Base-by-base conservation (phyloP, 2,888 invertebrate genomes). In the Tenthredo mesomela region DNA sequence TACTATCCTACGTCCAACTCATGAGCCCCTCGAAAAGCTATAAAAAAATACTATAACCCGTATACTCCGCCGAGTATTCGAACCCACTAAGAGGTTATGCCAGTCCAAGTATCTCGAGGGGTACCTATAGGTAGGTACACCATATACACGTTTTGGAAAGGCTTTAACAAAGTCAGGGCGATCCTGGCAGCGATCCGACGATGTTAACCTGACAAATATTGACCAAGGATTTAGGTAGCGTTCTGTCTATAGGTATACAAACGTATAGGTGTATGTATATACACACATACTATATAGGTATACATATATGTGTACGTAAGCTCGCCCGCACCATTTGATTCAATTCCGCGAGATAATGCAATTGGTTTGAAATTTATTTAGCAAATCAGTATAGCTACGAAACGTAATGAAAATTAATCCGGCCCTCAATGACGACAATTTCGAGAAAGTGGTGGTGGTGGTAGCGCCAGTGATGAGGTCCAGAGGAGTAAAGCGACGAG, bases 331-430 rank as follows among this genome's bases (percentile, higher is more conserved):
- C 80, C 80, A 50, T 80, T 80, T 80, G 58, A 80, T 80, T 80
- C 58, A 80, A 80, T 80, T 80, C n/a, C 58, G 80, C 58, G 80
- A 61, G 80, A 80, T 80, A 80, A 80, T 80, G 80, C 80, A 80
- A 80, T 80, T 80, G 80, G 61, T 80, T 61, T 80, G 80, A 58
- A 80, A 40, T 80, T 80, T 80, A 61, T 80, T 80, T 80, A 61
- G 61, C 80, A 80, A 80, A 80, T 80, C 80, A 61, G 61, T 80
- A n/a, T 50, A 40, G 37, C 21, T 61, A 61, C 25, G 12, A 40
- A 29, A 61, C 37, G 37, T 80, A 80, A 80, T 80, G 61, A 61
- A 58, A 80, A 80, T 80, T 61, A 58, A 80, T 80, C 61, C 58
- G 61, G 21, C 37, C 15, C 61, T 58, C 37, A 80, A 80, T 80